Conservation (phyloP, 2,113 vertebrate species). For the Pipra filicauda region DNA sequence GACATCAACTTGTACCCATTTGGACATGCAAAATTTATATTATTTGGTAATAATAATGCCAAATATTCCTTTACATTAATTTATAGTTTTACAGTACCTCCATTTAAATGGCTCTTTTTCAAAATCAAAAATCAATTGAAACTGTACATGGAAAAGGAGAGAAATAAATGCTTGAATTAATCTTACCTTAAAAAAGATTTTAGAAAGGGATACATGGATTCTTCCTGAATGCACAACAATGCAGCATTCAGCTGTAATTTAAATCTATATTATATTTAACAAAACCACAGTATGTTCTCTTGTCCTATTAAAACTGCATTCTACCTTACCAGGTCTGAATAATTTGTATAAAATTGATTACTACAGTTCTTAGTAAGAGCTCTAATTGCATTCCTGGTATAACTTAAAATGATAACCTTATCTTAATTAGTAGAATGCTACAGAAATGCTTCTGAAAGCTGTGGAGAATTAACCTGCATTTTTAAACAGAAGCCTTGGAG, state of each 20-base stretch:
- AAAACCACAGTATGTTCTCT: conserved; percentile 64
- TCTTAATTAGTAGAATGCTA: conserved; percentile 82
- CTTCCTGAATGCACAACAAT: neutral
- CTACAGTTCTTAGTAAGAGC: conserved; percentile 72
- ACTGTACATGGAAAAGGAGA: neutral
- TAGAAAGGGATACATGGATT: neutral
- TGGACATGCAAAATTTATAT: neutral
- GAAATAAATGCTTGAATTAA: conserved; percentile 12
- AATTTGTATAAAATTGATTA: conserved; percentile 80
- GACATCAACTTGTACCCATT: neutral
- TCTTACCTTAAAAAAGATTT: conserved; percentile 14
- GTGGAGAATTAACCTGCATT: conserved; percentile 74
- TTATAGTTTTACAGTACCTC: neutral
- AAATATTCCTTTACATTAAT: neutral
- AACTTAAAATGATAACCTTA: conserved; percentile 84
- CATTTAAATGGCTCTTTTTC: neutral
- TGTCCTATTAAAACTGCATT: conserved; percentile 73
- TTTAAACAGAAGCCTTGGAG: conserved; percentile 67
- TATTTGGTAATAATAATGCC: neutral
- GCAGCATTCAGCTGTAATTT: conserved; percentile 36
- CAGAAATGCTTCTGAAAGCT: conserved; percentile 74
- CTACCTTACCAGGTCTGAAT: conserved; percentile 72
- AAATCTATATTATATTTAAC: conserved; percentile 66
- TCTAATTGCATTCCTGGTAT: conserved; percentile 80
- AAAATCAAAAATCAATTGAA: conserved; percentile 7